These are phyloP conservation scores for Psylliodes chrysocephalus DNA, from an alignment of 2,888 invertebrate genomes.

Conservation along the genomic window DNA sequence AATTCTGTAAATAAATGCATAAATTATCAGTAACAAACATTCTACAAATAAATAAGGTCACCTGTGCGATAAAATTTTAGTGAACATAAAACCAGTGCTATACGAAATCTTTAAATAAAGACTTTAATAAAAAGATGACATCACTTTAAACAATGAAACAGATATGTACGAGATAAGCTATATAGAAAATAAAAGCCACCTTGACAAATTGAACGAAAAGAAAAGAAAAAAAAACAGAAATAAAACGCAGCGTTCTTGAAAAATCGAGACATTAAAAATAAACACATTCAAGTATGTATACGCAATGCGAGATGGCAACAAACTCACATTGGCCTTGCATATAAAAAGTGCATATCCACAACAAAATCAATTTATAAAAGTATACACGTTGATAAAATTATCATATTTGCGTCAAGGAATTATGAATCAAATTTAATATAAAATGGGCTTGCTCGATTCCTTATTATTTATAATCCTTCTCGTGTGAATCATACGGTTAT, in stretches of 20 bases:
- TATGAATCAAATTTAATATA: constrained; percentile 37
- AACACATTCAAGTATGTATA: constrained; percentile 52
- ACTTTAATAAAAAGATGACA: constrained; percentile 14
- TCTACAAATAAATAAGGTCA: too few relatives aligned
- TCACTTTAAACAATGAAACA: constrained; percentile 29
- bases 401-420: constrained; percentile 44
- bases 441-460: constrained; percentile 25
- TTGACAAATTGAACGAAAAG: constrained; percentile 43
- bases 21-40: too few relatives aligned
- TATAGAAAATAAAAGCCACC: constrained; percentile 37
- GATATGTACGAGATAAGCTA: constrained; percentile 23
- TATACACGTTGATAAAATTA: constrained; percentile 39
- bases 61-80: too few relatives aligned
- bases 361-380: constrained; percentile 42
- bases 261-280: constrained; percentile 58
- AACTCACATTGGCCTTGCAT: constrained; percentile 54
- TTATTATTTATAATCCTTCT: constrained; percentile 1
- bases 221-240: constrained; percentile 40
- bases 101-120: constrained; percentile 4
- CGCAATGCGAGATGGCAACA: constrained; percentile 55
- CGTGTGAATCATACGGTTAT: constrained; percentile 16
- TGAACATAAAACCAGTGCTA: too few relatives aligned
- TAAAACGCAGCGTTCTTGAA: constrained; percentile 52
- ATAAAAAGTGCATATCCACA: constrained; percentile 53
- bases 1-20: too few relatives aligned